Evolutionary conservation across 1,140 invertebrate genomes (phyloP).

Genomic region (Drosophila nigromelanica): DNA sequence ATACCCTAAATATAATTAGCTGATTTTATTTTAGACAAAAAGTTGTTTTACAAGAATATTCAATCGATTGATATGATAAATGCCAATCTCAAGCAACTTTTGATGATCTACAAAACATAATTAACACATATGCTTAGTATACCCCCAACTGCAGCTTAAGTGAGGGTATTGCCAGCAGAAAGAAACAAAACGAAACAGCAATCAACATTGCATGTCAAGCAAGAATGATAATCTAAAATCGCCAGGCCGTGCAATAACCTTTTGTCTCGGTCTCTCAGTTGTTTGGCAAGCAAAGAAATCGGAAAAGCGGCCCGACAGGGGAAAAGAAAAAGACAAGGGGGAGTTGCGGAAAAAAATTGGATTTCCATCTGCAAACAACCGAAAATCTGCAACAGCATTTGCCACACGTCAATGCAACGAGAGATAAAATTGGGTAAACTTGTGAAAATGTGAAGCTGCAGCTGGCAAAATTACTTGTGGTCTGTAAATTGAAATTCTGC

Average conservation of each 20-base stretch:
- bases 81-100: too few species aligned
- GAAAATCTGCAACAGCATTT: conserved; percentile 28
- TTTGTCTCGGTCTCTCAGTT: conserved; percentile 38
- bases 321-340: too few species aligned
- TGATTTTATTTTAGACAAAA: too few species aligned
- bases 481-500: conserved; percentile 21
- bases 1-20: conserved; percentile 11
- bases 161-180: conserved; percentile 16
- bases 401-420: background rate
- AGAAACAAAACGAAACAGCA: conserved; percentile 19
- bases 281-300: conserved; percentile 7
- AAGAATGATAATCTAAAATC: conserved; percentile 71
- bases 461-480: background rate
- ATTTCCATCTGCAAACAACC: conserved; percentile 18
- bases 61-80: too few species aligned
- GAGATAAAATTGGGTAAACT: too few species aligned
- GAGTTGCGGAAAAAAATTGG: background rate
- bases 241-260: conserved; percentile 70
- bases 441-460: conserved; percentile 41
- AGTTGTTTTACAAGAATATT: too few species aligned
- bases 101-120: too few species aligned
- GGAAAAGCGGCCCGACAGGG: conserved; percentile 2
- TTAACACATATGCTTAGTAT: background rate
- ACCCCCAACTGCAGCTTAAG: background rate
- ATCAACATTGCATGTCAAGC: conserved; percentile 68